Base-by-base conservation (phyloP, 2,888 invertebrate species). In the Rambutsinella grinnellia region DNA sequence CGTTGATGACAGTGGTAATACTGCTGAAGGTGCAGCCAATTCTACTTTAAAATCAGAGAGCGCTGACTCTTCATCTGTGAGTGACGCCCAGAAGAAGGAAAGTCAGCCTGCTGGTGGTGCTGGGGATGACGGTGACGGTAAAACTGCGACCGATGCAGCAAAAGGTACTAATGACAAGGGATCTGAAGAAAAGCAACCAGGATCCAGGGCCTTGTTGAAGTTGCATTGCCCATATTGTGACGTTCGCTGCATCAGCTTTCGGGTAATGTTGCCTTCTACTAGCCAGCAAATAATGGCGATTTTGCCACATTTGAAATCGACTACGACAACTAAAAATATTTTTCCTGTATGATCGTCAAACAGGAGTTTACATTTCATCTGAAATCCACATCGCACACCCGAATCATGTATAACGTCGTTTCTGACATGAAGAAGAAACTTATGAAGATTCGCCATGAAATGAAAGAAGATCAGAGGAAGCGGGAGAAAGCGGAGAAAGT, bases 401-500 rank as follows among this genome's bases (percentile, higher is more conserved):
- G 78, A 36, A 78, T 76, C 2, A 82, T 84, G 81, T 68, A 76
- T 47, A 66, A 23, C 21, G 80, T 79, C 13, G 80, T 82, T 0
- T 60, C 74, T 6, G 80, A 81, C 15, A 81, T 82, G 81, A 67
- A 81, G 19, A 81, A 75, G 46, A 79, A 79, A 56, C 67, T 84
- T 0, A 75, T 68, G 15, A 71, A 76, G 19, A 56, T 82, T n/a
- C 76, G 82, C 15, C 71, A 51, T 19, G 66, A 82, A 49, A 81
- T 82, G 65, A 66, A 82, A 15, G 84, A 84, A 56, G 80, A 82
- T 57, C 84, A 84, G 53, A 58, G 82, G 8, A 80, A 81, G 54
- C 61, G 82, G n/a, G 84, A 84, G 49, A 82, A 84, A 57, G 79
- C 79, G 10, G 80, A 80, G 19, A 84, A 84, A 70, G 82, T 80